phyloP scores from a whole-genome alignment of 2,888 invertebrate genomes.

The Hyposoter didymator region DNA sequence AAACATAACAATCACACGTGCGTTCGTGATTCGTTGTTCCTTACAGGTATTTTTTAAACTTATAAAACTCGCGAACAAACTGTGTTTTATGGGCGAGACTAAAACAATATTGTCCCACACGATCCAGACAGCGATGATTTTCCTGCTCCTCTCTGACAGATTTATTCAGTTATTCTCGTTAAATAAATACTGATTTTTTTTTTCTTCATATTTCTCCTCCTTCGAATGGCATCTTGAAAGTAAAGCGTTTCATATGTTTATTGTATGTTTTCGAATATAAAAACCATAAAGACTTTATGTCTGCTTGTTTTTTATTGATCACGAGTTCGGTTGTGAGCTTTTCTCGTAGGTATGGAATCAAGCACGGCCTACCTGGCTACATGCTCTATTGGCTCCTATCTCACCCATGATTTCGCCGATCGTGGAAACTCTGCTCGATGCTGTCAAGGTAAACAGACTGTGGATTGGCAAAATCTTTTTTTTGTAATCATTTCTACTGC shows the following conservation, averaged over 20 bases:
- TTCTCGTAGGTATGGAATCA: constrained; percentile 91
- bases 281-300: background rate
- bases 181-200: background rate
- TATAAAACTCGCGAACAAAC: too few species aligned
- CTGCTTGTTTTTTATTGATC: background rate
- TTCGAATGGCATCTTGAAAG: background rate
- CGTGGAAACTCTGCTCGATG: constrained; percentile 89
- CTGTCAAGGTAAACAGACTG: constrained; percentile 84
- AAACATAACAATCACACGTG: background rate
- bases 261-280: background rate
- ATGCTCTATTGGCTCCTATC: constrained; percentile 89
- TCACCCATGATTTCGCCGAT: constrained; percentile 88
- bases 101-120: background rate
- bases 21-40: background rate
- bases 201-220: background rate
- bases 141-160: background rate
- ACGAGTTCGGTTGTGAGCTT: background rate
- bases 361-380: constrained; percentile 91
- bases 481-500: background rate
- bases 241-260: background rate
- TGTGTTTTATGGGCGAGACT: too few species aligned
- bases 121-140: background rate
- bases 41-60: background rate
- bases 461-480: background rate
- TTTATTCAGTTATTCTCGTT: background rate